Percentiles rank a stretch among this genome's conserved stretches.
phyloP scores from a whole-genome alignment of 2,113 vertebrate species.

The Amazona vittata region DNA sequence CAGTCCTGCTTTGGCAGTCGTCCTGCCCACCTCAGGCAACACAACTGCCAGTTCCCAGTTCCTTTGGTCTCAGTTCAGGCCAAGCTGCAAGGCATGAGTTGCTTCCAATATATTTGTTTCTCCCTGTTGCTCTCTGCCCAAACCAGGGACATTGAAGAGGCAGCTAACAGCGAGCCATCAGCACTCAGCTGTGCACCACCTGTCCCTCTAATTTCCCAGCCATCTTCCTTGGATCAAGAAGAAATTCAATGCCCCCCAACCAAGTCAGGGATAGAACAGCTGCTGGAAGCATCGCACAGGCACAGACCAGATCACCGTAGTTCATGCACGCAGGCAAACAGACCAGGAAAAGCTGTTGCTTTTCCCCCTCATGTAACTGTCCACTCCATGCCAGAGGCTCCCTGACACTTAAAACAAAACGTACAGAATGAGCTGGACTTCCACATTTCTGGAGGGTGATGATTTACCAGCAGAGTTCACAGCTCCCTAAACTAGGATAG shows the following conservation, averaged over 20 bases:
- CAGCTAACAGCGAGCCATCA: not conserved
- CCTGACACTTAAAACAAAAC: not conserved
- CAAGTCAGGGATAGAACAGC: not conserved
- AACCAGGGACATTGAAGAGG: not conserved
- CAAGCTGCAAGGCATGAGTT: not conserved
- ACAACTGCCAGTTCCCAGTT: not conserved
- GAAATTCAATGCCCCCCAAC: not conserved
- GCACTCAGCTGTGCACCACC: constrained; percentile 51
- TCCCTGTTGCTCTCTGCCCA: not conserved
- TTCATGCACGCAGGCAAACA: not conserved
- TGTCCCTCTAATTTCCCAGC: not conserved
- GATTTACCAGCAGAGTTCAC: not conserved
- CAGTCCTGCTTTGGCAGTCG: not conserved
- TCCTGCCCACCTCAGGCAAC: not conserved
- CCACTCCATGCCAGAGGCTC: not conserved
- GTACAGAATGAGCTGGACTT: not conserved
- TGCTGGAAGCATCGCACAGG: not conserved
- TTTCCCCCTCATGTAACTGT: not conserved
- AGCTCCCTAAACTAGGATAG: not conserved
- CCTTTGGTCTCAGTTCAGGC: not conserved
- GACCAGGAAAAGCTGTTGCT: not conserved
- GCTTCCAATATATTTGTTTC: not conserved
- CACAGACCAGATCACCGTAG: not conserved
- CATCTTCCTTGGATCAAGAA: not conserved
- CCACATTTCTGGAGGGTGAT: not conserved